A percentile compares a stretch with the other conserved stretches of the same genome.
Conservation (phyloP, 2,888 invertebrate species). For the Exocentrus adspersus region DNA sequence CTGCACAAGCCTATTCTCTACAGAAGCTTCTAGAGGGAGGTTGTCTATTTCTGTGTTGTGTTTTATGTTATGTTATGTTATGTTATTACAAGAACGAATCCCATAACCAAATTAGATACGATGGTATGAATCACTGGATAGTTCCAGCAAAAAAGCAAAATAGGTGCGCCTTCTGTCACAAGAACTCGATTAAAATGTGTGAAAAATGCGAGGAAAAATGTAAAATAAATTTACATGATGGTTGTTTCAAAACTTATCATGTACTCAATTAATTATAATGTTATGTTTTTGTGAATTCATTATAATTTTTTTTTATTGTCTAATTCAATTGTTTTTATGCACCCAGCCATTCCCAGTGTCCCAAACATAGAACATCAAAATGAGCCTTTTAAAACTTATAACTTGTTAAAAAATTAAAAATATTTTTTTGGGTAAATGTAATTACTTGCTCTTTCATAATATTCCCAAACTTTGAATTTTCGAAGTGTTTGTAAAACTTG, state of each 20-base stretch:
- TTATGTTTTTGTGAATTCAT: conserved; percentile 1
- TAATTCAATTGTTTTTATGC: background rate
- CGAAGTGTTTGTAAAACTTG: conserved; percentile 29
- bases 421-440: background rate
- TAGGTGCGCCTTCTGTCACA: conserved; percentile 27
- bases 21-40: too few relatives aligned
- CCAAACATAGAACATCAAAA: conserved; percentile 20
- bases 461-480: conserved; percentile 22
- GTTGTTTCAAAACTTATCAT: conserved; percentile 29
- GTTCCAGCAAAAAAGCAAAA: conserved; percentile 32
- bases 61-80: too few relatives aligned
- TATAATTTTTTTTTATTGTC: background rate
- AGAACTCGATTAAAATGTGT: conserved; percentile 27
- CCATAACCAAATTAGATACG: conserved; percentile 25
- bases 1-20: too few relatives aligned
- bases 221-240: conserved; percentile 9
- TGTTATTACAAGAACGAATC: conserved; percentile 19
- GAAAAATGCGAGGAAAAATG: conserved; percentile 23
- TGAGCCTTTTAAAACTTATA: conserved; percentile 14
- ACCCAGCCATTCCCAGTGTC: conserved; percentile 23
- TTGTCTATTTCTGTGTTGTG: too few relatives aligned
- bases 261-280: conserved; percentile 11
- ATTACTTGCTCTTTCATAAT: conserved; percentile 3
- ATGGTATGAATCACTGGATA: conserved; percentile 35
- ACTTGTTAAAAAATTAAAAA: background rate